These are phyloP conservation scores for Anodontia alba DNA, from an alignment of 2,888 invertebrate genomes.

Conservation along the genomic window DNA sequence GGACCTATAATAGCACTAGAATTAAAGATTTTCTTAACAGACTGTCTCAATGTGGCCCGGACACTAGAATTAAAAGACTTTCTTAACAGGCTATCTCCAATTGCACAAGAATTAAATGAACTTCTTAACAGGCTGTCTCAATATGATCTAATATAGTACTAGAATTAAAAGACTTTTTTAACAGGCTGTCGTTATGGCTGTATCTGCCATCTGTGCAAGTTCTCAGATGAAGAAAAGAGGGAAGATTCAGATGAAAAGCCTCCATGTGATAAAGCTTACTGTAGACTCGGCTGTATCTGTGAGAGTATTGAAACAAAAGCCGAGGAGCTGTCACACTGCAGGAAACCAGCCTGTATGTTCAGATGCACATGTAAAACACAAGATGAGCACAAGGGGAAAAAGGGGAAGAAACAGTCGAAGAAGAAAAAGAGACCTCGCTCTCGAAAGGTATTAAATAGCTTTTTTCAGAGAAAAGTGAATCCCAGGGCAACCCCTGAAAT, in stretches of 20 bases:
- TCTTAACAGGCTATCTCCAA: no score
- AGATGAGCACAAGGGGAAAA: not conserved
- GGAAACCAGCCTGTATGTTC: constrained; percentile 73
- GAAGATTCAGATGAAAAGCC: constrained; percentile 55
- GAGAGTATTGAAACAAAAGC: constrained; percentile 67
- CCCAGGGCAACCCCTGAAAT: no score
- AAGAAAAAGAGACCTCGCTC: not conserved
- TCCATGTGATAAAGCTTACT: constrained; percentile 80
- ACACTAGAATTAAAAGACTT: no score
- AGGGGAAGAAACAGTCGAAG: not conserved
- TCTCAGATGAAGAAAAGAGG: constrained; percentile 65
- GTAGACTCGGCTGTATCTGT: constrained; percentile 81
- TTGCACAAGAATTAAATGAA: no score
- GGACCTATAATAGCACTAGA: no score
- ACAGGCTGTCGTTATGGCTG: constrained; percentile 81
- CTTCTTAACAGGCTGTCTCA: no score
- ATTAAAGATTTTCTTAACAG: no score
- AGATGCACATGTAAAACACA: constrained; percentile 65
- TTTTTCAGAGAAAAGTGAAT: no score
- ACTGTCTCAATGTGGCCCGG: no score
- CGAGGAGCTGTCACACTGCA: not conserved
- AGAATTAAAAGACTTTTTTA: no score
- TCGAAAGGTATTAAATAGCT: no score
- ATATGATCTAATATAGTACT: no score
- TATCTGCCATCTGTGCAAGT: constrained; percentile 79